These are phyloP conservation scores for Hedya salicella DNA, from an alignment of 2,888 invertebrate species.

Conservation along the genomic window DNA sequence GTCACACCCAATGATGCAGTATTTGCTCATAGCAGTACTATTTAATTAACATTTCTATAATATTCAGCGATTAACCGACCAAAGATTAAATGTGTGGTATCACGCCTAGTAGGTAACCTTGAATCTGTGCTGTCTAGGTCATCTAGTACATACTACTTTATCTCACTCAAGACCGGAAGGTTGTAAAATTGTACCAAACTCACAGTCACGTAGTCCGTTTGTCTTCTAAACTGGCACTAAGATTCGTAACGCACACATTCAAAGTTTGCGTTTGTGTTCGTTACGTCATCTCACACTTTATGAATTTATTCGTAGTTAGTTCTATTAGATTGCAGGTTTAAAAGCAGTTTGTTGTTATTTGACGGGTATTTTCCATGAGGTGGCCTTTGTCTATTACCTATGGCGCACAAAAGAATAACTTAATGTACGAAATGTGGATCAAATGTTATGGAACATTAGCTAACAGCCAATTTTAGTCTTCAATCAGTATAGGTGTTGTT, in stretches of 20 bases:
- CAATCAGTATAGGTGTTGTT: too few species aligned
- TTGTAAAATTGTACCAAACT: background rate
- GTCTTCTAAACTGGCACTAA: background rate
- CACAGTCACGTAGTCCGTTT: background rate
- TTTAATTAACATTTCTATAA: conserved; percentile 6
- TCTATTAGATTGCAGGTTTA: conserved; percentile 25
- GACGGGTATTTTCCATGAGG: conserved; percentile 19
- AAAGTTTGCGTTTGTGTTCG: background rate
- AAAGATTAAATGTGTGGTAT: conserved; percentile 33
- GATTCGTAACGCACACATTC: conserved; percentile 3
- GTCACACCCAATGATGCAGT: background rate
- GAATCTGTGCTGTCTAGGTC: conserved; percentile 36
- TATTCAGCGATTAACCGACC: conserved; percentile 25
- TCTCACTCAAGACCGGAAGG: background rate
- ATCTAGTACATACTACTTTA: conserved; percentile 24
- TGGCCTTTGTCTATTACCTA: background rate
- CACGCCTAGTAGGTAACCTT: conserved; percentile 37
- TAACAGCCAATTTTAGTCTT: too few species aligned
- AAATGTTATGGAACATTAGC: too few species aligned
- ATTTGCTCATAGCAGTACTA: background rate
- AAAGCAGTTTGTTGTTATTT: conserved; percentile 13
- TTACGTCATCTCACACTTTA: conserved; percentile 13
- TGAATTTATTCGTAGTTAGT: conserved; percentile 24
- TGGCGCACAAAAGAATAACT: background rate
- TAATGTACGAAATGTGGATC: background rate